Evolutionary conservation across 2,888 invertebrate species (phyloP).

Genomic region (Encarsia formosa): DNA sequence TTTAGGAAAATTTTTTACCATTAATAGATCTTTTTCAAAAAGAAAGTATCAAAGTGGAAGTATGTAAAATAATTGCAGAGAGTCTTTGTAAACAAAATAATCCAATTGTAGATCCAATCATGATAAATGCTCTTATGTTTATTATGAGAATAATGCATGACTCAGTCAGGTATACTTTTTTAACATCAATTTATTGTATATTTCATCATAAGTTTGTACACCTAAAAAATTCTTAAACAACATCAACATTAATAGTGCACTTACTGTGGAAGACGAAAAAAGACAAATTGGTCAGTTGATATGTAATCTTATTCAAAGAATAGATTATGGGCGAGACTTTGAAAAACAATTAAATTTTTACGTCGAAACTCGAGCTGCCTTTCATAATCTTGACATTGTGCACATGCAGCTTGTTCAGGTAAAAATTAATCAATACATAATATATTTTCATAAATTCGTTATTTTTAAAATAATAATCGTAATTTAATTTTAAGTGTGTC

Average conservation of each 20-base stretch:
- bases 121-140: conserved; percentile 84
- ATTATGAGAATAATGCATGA: conserved; percentile 88
- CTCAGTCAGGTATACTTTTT: conserved; percentile 72
- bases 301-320: conserved; percentile 72
- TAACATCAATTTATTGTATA: conserved; percentile 13
- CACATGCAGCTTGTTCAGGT: conserved; percentile 83
- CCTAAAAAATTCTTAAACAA: conserved; percentile 9
- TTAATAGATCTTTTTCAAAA: conserved; percentile 86
- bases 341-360: conserved; percentile 91
- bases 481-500: conserved; percentile 61
- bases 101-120: conserved; percentile 74
- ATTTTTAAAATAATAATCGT: not conserved
- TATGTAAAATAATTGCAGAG: conserved; percentile 78
- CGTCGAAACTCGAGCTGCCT: conserved; percentile 85
- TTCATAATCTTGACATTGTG: conserved; percentile 86
- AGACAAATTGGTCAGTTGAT: conserved; percentile 81
- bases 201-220: not conserved
- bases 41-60: conserved; percentile 75
- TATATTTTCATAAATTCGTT: no score
- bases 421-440: conserved; percentile 27
- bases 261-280: conserved; percentile 89
- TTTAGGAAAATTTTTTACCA: conserved; percentile 83
- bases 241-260: conserved; percentile 59
- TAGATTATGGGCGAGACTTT: conserved; percentile 80
- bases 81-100: conserved; percentile 55